Conservation (phyloP, 2,888 invertebrate species). For the Drosophila ezoana region DNA sequence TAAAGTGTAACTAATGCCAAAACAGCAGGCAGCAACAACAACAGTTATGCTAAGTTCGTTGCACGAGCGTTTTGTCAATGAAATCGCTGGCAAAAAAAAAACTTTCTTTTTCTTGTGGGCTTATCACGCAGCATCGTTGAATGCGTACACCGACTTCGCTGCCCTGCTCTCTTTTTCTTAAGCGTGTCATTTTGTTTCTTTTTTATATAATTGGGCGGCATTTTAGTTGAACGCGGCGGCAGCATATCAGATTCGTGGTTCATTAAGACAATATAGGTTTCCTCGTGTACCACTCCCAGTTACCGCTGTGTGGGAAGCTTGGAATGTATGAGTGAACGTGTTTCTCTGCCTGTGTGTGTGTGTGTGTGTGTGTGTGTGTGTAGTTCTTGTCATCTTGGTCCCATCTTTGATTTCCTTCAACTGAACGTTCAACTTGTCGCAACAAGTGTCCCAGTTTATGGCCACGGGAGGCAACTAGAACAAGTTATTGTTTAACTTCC, state of each 20-base stretch:
- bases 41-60: conserved; percentile 73
- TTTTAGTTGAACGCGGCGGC: conserved; percentile 68
- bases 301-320: conserved; percentile 70
- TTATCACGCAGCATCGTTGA: conserved; percentile 57
- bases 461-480: conserved; percentile 62
- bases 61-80: conserved; percentile 73
- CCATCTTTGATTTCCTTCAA: conserved; percentile 67
- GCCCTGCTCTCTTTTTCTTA: conserved; percentile 38
- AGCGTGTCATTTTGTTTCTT: conserved; percentile 17
- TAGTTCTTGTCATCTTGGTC: conserved; percentile 58
- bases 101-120: conserved; percentile 69
- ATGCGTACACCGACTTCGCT: conserved; percentile 43
- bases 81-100: conserved; percentile 52
- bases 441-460: conserved; percentile 79
- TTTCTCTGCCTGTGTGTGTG: conserved; percentile 1
- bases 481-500: conserved; percentile 75
- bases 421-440: conserved; percentile 67
- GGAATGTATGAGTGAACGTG: conserved; percentile 30
- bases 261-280: conserved; percentile 78
- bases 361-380: conserved; percentile 16
- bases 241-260: conserved; percentile 76
- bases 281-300: conserved; percentile 55
- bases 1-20: conserved; percentile 78
- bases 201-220: conserved; percentile 68
- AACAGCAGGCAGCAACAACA: conserved; percentile 45